Evolutionary conservation across 2,113 vertebrate genomes (phyloP).

Genomic region (Odontesthes bonariensis): DNA sequence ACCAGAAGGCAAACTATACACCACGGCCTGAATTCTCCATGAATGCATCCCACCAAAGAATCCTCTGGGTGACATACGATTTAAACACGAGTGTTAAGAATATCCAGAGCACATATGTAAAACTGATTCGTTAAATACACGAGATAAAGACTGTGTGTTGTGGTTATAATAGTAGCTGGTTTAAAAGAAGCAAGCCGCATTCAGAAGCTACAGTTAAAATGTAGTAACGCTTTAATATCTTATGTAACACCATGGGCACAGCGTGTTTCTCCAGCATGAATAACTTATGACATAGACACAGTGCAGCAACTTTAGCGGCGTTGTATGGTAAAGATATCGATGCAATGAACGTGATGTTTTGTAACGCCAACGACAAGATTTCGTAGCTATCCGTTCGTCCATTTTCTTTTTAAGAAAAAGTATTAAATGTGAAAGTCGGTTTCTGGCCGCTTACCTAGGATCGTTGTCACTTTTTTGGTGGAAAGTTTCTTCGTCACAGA

Average conservation of each 20-base stretch:
- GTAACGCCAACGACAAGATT: background rate
- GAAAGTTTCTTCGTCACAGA: constrained; percentile 51
- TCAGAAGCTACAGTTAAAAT: background rate
- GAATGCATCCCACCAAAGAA: background rate
- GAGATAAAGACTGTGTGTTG: too few species aligned
- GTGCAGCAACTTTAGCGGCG: background rate
- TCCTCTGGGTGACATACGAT: background rate
- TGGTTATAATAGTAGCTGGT: background rate
- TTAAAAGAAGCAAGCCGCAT: background rate
- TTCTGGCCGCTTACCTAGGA: constrained; percentile 53
- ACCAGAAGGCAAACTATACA: constrained; percentile 3
- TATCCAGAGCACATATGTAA: background rate
- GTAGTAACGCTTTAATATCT: constrained; percentile 5
- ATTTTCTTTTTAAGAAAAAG: background rate
- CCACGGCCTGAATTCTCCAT: constrained; percentile 1
- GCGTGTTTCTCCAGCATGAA: constrained; percentile 1
- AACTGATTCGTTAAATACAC: background rate
- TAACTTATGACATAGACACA: constrained; percentile 14
- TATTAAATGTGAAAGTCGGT: constrained; percentile 30
- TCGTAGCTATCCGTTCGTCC: too few species aligned
- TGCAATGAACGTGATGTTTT: background rate
- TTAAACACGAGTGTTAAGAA: background rate
- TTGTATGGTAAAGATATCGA: accelerated
- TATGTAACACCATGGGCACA: constrained; percentile 14
- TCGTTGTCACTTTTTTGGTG: constrained; percentile 32